phyloP scores from a whole-genome alignment of 2,888 invertebrate species.

The Peribatodes rhomboidaria region DNA sequence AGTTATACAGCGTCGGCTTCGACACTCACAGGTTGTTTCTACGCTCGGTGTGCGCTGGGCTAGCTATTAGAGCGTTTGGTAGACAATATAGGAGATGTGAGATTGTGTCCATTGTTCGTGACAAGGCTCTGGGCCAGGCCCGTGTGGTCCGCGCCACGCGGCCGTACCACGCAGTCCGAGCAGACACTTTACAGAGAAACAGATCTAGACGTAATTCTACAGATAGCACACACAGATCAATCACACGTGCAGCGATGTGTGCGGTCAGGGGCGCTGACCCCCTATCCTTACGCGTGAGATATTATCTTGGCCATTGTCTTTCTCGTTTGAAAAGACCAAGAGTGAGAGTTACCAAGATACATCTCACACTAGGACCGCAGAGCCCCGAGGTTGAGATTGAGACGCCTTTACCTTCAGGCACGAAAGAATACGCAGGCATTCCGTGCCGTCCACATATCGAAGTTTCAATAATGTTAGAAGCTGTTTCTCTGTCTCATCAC shows the following conservation, averaged over 20 bases:
- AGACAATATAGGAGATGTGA: constrained; percentile 76
- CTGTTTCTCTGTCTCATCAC: not conserved
- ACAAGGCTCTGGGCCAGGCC: constrained; percentile 53
- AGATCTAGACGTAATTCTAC: not conserved
- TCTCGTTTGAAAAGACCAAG: no score
- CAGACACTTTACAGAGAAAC: not conserved
- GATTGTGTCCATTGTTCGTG: constrained; percentile 72
- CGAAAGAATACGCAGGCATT: not conserved
- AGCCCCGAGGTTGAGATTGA: no score
- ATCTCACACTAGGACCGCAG: no score
- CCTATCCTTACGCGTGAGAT: no score
- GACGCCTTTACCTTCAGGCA: no score
- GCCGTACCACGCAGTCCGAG: constrained; percentile 10
- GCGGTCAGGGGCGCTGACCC: no score
- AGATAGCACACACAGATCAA: no score
- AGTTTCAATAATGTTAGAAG: not conserved
- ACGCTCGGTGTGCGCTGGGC: constrained; percentile 41
- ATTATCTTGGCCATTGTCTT: no score
- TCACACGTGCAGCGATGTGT: no score
- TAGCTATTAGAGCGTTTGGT: constrained; percentile 72
- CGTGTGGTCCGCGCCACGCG: constrained; percentile 44
- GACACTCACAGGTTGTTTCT: constrained; percentile 19
- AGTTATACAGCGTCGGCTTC: constrained; percentile 2
- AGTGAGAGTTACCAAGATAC: no score
- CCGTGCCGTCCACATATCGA: not conserved